A percentile compares a stretch with the other conserved stretches of the same genome.
Evolutionary conservation across 2,113 vertebrate genomes (phyloP).

Genomic region (Progne subis): DNA sequence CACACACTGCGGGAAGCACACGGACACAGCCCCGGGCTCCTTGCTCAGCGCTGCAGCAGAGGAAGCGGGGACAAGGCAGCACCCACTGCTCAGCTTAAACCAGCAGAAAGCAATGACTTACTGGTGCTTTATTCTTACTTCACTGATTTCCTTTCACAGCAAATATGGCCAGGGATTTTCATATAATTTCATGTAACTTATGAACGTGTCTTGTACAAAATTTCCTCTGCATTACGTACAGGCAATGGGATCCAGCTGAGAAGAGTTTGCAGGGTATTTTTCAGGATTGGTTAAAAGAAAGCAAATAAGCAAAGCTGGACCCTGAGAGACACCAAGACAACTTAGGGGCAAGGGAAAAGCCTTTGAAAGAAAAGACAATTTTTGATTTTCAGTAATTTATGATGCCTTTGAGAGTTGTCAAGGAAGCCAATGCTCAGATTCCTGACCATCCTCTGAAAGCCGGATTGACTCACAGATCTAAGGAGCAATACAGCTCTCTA

Average conservation of each 20-base stretch:
- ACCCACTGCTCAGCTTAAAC: rapidly evolving
- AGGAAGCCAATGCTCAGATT: not conserved
- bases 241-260: not conserved
- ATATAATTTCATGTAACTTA: not conserved
- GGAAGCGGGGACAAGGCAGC: not conserved
- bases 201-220: not conserved
- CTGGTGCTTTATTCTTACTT: not conserved
- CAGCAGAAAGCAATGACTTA: not conserved
- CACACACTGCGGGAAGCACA: not conserved
- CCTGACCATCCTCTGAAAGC: not conserved
- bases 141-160: not conserved
- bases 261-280: not conserved
- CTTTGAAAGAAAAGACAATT: not conserved
- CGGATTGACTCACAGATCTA: not conserved
- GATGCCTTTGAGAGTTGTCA: not conserved
- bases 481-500: not conserved
- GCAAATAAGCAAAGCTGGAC: not conserved
- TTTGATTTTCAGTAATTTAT: not conserved
- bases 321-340: not conserved
- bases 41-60: rapidly evolving
- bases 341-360: not conserved
- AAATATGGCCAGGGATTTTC: not conserved
- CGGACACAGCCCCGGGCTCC: rapidly evolving
- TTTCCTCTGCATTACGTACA: not conserved
- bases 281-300: not conserved